phyloP scores from a whole-genome alignment of 2,113 vertebrate genomes.

The Lycocorax pyrrhopterus region DNA sequence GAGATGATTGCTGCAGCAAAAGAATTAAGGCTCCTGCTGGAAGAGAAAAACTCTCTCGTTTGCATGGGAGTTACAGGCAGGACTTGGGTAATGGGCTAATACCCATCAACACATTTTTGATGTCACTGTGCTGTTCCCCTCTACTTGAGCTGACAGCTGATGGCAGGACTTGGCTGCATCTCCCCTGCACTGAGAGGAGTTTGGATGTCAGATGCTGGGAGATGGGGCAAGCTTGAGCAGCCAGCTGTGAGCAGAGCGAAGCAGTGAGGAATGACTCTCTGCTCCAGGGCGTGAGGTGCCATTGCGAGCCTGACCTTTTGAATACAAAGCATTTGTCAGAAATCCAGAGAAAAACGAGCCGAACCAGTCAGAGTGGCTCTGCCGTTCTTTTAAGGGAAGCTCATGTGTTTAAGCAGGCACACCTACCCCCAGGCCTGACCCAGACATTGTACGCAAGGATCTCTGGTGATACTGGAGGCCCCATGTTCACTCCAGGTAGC shows the following conservation, averaged over 20 bases:
- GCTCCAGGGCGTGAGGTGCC: conserved; percentile 25
- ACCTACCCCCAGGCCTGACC: not conserved
- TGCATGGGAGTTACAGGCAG: conserved; percentile 22
- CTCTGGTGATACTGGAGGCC: not conserved
- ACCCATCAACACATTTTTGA: conserved; percentile 20
- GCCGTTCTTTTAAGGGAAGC: not conserved
- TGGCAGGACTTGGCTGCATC: conserved; percentile 19
- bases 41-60: not conserved
- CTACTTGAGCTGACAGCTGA: conserved; percentile 61
- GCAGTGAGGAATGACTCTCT: conserved; percentile 22
- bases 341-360: conserved; percentile 42
- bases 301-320: conserved; percentile 63
- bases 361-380: conserved; percentile 25
- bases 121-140: conserved; percentile 34
- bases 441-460: not conserved
- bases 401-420: not conserved
- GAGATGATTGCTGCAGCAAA: not conserved
- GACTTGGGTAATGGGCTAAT: conserved; percentile 44
- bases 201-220: conserved; percentile 55
- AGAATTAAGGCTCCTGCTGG: not conserved
- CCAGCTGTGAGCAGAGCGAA: conserved; percentile 52
- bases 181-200: conserved; percentile 16
- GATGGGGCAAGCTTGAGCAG: conserved; percentile 58
- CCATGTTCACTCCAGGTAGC: fast-evolving
- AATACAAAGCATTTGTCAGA: conserved; percentile 73